These are phyloP conservation scores for Carettochelys insculpta DNA, from an alignment of 2,113 vertebrate species.

Conservation along the genomic window DNA sequence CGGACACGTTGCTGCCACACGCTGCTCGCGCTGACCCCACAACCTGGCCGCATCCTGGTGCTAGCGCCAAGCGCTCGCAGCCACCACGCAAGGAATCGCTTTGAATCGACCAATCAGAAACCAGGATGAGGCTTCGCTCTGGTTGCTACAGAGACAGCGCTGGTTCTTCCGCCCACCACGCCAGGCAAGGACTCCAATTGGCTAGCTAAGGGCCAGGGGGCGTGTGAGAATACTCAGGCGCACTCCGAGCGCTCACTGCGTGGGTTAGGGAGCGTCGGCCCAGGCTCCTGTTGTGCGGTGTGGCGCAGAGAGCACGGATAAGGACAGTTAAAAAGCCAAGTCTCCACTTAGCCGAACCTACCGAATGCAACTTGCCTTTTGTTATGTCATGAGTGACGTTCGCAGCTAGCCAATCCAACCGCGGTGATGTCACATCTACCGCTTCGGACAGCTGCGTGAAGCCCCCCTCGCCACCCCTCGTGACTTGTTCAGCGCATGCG, in stretches of 20 bases:
- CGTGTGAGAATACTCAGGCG: background rate
- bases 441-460: too few relatives aligned
- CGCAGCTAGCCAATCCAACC: background rate
- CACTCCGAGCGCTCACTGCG: background rate
- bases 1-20: conserved; percentile 30
- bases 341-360: background rate
- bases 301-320: background rate
- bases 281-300: background rate
- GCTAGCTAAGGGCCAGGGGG: background rate
- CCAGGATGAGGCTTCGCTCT: fast-evolving
- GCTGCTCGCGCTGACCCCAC: background rate
- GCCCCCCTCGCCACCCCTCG: too few relatives aligned
- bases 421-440: background rate
- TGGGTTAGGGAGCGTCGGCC: background rate
- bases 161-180: background rate
- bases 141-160: background rate
- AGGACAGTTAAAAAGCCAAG: background rate
- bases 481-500: background rate
- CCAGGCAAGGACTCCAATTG: background rate
- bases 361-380: background rate
- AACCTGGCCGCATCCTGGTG: background rate
- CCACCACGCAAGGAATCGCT: background rate
- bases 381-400: background rate
- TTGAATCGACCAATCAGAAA: background rate
- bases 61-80: too few relatives aligned